A percentile compares a stretch with the other conserved stretches of the same genome.
phyloP scores from a whole-genome alignment of 2,797 vertebrate genomes.

The Hoplostethus atlanticus region DNA sequence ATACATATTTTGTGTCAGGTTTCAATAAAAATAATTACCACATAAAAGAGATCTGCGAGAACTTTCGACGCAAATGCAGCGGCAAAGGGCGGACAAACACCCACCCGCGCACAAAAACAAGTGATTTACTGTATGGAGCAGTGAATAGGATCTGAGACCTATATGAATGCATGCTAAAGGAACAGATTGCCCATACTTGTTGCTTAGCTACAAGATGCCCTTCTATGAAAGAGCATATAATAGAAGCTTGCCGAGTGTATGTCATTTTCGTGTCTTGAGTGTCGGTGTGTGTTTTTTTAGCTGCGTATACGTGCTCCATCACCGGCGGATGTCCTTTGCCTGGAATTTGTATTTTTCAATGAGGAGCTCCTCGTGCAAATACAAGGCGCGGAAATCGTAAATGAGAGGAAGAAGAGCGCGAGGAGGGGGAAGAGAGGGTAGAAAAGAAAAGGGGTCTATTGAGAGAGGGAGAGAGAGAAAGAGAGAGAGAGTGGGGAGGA shows the following conservation, averaged over 20 bases:
- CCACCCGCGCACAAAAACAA: not conserved
- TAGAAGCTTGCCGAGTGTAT: not conserved
- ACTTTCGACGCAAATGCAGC: too few relatives aligned
- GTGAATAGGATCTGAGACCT: not conserved
- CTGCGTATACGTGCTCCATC: slow-evolving; percentile 54
- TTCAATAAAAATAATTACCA: not conserved
- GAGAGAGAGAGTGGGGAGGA: slow-evolving; percentile 42
- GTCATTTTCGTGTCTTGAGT: slow-evolving; percentile 2
- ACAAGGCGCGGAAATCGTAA: slow-evolving; percentile 76
- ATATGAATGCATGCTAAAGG: not conserved
- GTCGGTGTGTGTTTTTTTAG: slow-evolving; percentile 24
- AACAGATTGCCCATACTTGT: slow-evolving; percentile 38
- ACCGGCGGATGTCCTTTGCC: slow-evolving; percentile 71
- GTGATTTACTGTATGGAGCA: too few relatives aligned
- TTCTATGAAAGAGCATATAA: slow-evolving; percentile 46
- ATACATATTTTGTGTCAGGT: too few relatives aligned
- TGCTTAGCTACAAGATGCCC: slow-evolving; percentile 70
- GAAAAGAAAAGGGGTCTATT: slow-evolving; percentile 68
- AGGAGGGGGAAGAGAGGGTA: slow-evolving; percentile 45
- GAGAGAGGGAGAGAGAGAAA: slow-evolving; percentile 57
- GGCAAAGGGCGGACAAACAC: not conserved
- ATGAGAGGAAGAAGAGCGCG: slow-evolving; percentile 70
- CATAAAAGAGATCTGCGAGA: not conserved
- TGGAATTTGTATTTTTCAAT: slow-evolving; percentile 78
- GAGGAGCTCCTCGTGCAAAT: slow-evolving; percentile 82